Percentiles rank a stretch among this genome's conserved stretches.
Conservation (phyloP, 2,797 vertebrate genomes). For the Microhierax caerulescens region DNA sequence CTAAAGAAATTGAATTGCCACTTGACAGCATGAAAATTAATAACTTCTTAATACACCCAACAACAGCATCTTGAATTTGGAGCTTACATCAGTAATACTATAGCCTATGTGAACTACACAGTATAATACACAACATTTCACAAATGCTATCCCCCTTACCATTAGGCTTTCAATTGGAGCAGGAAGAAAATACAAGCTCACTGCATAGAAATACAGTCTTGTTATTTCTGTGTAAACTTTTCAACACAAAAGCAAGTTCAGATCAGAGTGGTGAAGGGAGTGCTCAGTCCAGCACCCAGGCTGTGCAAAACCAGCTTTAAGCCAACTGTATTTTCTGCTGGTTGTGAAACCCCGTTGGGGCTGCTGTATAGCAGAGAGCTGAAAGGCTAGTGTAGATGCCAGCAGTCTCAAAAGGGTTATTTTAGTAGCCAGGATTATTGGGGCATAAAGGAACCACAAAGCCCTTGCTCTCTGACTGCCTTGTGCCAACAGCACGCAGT, state of each 20-base stretch:
- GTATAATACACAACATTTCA: background rate
- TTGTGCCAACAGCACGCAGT: background rate
- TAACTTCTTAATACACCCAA: background rate
- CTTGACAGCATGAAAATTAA: background rate
- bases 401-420: conserved; percentile 17
- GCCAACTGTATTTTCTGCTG: background rate
- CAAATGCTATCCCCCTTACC: background rate
- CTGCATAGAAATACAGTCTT: background rate
- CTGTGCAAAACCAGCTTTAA: background rate
- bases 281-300: background rate
- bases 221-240: background rate
- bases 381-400: background rate
- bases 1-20: background rate
- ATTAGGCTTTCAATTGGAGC: background rate
- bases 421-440: conserved; percentile 24
- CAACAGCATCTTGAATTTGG: background rate
- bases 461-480: background rate
- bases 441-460: conserved; percentile 31
- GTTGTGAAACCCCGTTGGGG: background rate
- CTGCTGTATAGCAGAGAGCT: background rate
- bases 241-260: background rate
- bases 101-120: background rate
- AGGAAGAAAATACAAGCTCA: background rate
- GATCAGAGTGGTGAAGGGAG: background rate
- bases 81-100: background rate